phyloP scores from a whole-genome alignment of 1,140 invertebrate genomes.

The Leptinotarsa texana region DNA sequence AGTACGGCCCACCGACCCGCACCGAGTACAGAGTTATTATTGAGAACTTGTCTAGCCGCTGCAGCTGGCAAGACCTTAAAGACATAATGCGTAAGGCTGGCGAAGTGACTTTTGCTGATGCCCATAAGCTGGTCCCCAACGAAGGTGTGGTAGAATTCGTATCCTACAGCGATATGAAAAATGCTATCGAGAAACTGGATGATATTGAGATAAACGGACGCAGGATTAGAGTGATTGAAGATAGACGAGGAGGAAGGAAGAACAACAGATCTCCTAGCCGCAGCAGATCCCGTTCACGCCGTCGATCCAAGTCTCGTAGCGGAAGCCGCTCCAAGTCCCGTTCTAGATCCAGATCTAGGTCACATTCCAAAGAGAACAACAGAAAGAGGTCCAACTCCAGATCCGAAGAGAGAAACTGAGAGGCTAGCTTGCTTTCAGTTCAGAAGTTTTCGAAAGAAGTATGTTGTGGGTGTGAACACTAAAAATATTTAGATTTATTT shows the following conservation, averaged over 20 bases:
- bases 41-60: conserved; percentile 96
- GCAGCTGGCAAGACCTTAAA: conserved; percentile 93
- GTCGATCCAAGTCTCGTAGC: conserved; percentile 57
- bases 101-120: conserved; percentile 96
- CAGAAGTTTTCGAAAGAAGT: background rate
- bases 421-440: background rate
- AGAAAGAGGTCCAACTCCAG: conserved; percentile 35
- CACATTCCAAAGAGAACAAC: conserved; percentile 61
- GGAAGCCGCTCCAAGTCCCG: conserved; percentile 58
- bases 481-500: background rate
- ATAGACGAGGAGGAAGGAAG: conserved; percentile 64
- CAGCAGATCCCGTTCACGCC: conserved; percentile 66
- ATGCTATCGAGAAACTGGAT: conserved; percentile 92
- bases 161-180: conserved; percentile 87
- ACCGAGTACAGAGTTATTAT: conserved; percentile 96
- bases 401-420: conserved; percentile 18
- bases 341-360: conserved; percentile 57
- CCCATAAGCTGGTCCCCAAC: conserved; percentile 77
- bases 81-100: conserved; percentile 98
- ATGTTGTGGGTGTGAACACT: conserved; percentile 2
- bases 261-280: conserved; percentile 69
- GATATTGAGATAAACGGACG: conserved; percentile 53
- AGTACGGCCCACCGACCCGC: conserved; percentile 95
- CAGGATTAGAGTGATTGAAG: conserved; percentile 52
- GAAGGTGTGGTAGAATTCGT: conserved; percentile 94